Evolutionary conservation across 2,797 vertebrate species (phyloP).

Genomic region (Manis pentadactyla): DNA sequence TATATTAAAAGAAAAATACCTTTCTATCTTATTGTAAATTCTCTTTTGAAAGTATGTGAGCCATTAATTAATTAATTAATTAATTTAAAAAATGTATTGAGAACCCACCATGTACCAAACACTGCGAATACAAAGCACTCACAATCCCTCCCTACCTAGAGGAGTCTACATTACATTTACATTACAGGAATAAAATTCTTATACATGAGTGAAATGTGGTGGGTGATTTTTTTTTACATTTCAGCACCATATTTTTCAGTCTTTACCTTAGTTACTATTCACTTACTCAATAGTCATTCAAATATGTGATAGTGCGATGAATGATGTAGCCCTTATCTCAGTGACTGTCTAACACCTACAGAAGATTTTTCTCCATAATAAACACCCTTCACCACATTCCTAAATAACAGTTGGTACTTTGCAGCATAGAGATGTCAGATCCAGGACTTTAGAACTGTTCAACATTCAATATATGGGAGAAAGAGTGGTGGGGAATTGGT

Average conservation of each 20-base stretch:
- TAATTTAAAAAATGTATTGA: background rate
- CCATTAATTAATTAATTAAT: background rate
- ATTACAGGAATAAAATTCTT: background rate
- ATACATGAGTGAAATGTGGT: background rate
- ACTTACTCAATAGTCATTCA: background rate
- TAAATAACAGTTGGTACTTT: background rate
- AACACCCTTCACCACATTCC: background rate
- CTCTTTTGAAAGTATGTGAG: background rate
- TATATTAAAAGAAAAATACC: background rate
- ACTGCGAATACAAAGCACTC: background rate
- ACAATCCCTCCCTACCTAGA: background rate
- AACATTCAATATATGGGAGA: background rate
- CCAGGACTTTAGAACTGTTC: background rate
- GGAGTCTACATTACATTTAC: background rate
- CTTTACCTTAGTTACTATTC: background rate
- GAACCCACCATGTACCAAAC: background rate
- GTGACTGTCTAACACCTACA: background rate
- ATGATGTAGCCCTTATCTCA: background rate
- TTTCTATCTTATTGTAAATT: background rate
- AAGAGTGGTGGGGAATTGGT: background rate
- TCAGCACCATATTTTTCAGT: background rate
- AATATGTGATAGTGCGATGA: background rate
- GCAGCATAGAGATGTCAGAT: background rate
- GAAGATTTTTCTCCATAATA: background rate
- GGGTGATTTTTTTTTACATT: background rate